Base-by-base conservation (phyloP, 2,888 invertebrate genomes). In the Aphelenchoides bicaudatus region DNA sequence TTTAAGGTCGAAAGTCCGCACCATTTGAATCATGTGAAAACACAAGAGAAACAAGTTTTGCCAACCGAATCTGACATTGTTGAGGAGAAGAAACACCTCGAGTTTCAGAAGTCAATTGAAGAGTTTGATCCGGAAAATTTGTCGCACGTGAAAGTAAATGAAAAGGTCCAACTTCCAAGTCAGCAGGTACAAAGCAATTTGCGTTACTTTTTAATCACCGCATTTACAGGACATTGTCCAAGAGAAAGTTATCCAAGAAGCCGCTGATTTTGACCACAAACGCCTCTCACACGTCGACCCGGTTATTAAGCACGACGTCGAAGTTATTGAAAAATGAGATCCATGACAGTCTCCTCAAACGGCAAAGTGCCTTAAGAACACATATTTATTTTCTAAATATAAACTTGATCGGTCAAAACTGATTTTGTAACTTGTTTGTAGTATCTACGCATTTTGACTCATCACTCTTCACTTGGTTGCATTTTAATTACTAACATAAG, bases 31-130 rank as follows among this genome's bases (percentile, higher is more conserved):
- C 71, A 72, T 59, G 72, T 73, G 25, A 70, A 72, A 55, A 72
- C 73, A 25, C 57, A 56, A 25, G 75, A 75, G 67, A 75, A 75
- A 65, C 68, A 75, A 38, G 65, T 72, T 16, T 61, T 74, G 16
- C 74, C 74, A 39, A 71, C 72, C 30, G 69, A 68, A 37, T 91
- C 87, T 85, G 75, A 75, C 59, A 69, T 75, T 43, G 68, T 68
- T 39, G 70, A 69, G 47, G 75, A 75, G 62, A 75, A 75, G 66
- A 63, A n/a, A n/a, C n/a, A n/a, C n/a, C n/a, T n/a, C n/a, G n/a
- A n/a, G n/a, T n/a, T 69, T 8, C 61, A 69, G 38, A 69, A 70
- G 48, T 46, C 64, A 58, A 71, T 67, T 6, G 67, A 72, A 23
- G 59, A 52, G 16, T 64, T 64, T 51, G 70, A 75, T 62, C 60